Base-by-base conservation (phyloP, 2,888 invertebrate genomes). In the Andrena camellia region DNA sequence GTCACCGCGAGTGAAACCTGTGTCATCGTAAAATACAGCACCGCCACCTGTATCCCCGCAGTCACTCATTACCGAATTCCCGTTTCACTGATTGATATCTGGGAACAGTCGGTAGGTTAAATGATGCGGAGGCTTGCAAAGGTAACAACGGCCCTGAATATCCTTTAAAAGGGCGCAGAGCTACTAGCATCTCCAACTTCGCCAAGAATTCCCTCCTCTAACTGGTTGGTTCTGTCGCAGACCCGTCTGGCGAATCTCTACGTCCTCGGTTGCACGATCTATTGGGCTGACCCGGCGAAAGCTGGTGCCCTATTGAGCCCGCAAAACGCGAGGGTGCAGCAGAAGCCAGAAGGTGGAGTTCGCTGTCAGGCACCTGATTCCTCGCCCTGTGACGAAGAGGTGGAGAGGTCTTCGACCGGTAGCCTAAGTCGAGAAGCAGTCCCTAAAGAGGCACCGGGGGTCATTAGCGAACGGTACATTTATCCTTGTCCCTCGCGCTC, bases 391-490 rank as follows among this genome's bases (percentile, higher is more conserved):
- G 83, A 86, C 83, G 81, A 72, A 79, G 83, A 87, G 86, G 81
- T 63, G 70, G 78, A 78, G 83, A 89, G 88, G 89, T 89, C 89
- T 89, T 89, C 89, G 89, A 89, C 88, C 88, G 89, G 88, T 89
- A 88, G 88, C 89, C 86, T 82, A 89, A 89, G 89, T 89, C 84
- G 85, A 86, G 87, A 82, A 85, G 88, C 85, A 80, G 87, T 81
- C 70, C 81, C 87, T 85, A 88, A 90, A 91, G 88, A 88, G 87
- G 84, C 84, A 89, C 80, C 88, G 76, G 88, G 42, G 89, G 90
- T 92, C 91, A 92, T 92, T 92, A 91, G 90, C 89, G 91, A 86
- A 89, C 88, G 86, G 89, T 90, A 88, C 87, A 91, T 90, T 91
- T 89, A 89, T 91, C 90, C 89, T 90, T 88, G 90, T 91, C 91